A percentile compares a stretch with the other conserved stretches of the same genome.
phyloP scores from a whole-genome alignment of 1,140 invertebrate species.

The Lepidurus apus region DNA sequence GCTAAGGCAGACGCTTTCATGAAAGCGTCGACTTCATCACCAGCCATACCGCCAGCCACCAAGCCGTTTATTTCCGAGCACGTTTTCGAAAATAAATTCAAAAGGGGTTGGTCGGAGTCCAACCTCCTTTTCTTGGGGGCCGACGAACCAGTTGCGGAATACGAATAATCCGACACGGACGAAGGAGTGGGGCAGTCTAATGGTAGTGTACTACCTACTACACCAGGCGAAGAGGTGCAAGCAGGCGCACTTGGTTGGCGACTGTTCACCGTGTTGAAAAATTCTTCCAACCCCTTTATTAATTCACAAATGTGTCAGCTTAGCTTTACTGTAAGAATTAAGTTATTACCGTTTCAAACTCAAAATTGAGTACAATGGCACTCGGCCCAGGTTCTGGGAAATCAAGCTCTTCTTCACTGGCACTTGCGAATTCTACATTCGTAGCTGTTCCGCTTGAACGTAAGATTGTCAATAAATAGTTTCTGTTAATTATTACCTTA shows the following conservation, averaged over 20 bases:
- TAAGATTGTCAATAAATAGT: background rate
- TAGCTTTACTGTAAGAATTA: background rate
- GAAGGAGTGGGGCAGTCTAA: background rate
- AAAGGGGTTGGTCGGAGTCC: background rate
- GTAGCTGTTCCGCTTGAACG: background rate
- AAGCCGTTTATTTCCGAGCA: background rate
- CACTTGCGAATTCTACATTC: background rate
- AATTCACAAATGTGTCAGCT: background rate
- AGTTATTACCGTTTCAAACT: background rate
- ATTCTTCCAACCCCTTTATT: background rate
- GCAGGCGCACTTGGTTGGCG: background rate
- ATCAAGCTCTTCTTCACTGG: background rate
- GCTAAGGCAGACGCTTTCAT: background rate
- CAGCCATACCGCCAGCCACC: background rate
- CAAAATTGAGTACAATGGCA: background rate
- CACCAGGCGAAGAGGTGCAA: background rate
- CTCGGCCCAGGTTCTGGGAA: background rate
- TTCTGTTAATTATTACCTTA: background rate
- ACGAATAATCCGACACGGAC: too few relatives aligned
- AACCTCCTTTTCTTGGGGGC: background rate
- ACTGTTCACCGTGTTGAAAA: background rate
- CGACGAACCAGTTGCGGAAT: background rate
- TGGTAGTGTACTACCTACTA: background rate
- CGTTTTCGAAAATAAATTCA: background rate
- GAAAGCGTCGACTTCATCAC: background rate